A percentile compares a stretch with the other conserved stretches of the same genome.
These are phyloP conservation scores for Tolmerus cingulatus DNA, from an alignment of 2,888 invertebrate species.

Conservation along the genomic window DNA sequence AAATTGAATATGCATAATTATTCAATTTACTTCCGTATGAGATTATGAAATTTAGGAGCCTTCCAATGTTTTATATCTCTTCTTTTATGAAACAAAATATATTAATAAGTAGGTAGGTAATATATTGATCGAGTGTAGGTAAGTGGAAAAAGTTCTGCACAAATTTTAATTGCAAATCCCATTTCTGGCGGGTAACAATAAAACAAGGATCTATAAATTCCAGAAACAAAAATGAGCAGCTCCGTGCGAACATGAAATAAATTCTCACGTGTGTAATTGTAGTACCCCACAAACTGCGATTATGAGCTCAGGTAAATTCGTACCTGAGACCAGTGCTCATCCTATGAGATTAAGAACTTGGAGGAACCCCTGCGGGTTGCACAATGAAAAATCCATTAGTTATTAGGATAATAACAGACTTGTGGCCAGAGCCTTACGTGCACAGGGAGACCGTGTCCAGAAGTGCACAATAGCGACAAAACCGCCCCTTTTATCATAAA, in stretches of 20 bases:
- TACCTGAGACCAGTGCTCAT: not conserved
- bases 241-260: not conserved
- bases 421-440: not conserved
- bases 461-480: not conserved
- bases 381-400: slow-evolving; percentile 45
- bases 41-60: too few relatives aligned
- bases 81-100: not conserved
- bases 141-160: not conserved
- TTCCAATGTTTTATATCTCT: too few relatives aligned
- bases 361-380: slow-evolving; percentile 21
- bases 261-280: not conserved
- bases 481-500: not conserved
- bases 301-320: not conserved
- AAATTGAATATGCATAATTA: too few relatives aligned
- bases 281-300: not conserved
- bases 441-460: not conserved
- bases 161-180: not conserved
- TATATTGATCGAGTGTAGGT: not conserved
- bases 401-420: slow-evolving; percentile 43
- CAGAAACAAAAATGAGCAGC: not conserved
- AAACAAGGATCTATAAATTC: not conserved
- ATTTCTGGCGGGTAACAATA: not conserved
- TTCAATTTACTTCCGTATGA: too few relatives aligned
- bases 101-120: too few relatives aligned
- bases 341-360: not conserved